Evolutionary conservation across 2,797 vertebrate genomes (phyloP).

Genomic region (Paratrypauchen microcephalus): DNA sequence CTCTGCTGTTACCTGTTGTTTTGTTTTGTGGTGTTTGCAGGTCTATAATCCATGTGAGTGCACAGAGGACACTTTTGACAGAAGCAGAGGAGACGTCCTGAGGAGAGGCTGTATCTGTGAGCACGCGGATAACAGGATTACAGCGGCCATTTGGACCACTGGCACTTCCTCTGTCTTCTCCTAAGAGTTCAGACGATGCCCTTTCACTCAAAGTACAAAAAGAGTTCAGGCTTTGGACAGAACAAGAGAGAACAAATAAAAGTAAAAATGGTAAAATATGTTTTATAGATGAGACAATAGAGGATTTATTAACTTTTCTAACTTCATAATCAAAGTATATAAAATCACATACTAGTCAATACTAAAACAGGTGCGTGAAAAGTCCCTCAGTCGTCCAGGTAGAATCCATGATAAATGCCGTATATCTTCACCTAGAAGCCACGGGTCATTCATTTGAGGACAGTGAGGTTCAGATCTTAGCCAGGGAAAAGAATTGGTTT

Average conservation of each 20-base stretch:
- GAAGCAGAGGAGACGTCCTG: constrained; percentile 72
- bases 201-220: constrained; percentile 61
- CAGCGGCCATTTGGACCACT: constrained; percentile 65
- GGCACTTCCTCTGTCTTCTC: constrained; percentile 48
- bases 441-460: too few species aligned
- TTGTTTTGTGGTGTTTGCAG: constrained; percentile 68
- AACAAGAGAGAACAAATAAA: not conserved
- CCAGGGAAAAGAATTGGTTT: too few species aligned
- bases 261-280: not conserved
- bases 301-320: not conserved
- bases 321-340: too few species aligned
- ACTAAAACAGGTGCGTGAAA: too few species aligned
- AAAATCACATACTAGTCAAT: too few species aligned
- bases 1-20: not conserved
- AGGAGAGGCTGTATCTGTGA: constrained; percentile 70
- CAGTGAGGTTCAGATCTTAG: too few species aligned
- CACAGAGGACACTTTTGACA: constrained; percentile 77
- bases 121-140: constrained; percentile 75
- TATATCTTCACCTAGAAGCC: too few species aligned
- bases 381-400: too few species aligned
- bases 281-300: not conserved
- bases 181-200: constrained; percentile 61
- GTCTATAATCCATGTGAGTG: constrained; percentile 78
- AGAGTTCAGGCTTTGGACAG: constrained; percentile 8
- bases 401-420: too few species aligned